Conservation (phyloP, 2,888 invertebrate genomes). For the Tricholauxania praeusta region DNA sequence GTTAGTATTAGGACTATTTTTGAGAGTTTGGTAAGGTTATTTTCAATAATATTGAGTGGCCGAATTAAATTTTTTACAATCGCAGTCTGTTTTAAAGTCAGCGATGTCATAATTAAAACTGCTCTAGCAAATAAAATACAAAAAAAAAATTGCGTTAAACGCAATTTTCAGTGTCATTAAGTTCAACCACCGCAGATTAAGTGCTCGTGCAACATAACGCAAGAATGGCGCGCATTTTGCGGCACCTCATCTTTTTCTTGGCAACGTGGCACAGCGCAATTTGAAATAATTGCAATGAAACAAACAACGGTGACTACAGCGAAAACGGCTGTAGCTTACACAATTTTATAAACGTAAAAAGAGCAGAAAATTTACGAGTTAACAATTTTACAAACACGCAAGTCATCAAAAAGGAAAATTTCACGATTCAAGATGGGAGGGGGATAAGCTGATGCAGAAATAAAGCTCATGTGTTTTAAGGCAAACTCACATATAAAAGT, state of each 20-base stretch:
- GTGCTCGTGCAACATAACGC: neutral
- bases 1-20: too few relatives aligned
- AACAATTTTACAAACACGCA: constrained; percentile 16
- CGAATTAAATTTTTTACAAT: too few relatives aligned
- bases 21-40: too few relatives aligned
- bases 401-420: constrained; percentile 1
- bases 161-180: constrained; percentile 39
- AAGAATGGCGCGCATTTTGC: too few relatives aligned
- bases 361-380: constrained; percentile 13
- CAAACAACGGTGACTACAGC: neutral
- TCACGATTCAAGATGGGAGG: too few relatives aligned
- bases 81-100: too few relatives aligned
- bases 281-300: constrained; percentile 34
- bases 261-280: neutral
- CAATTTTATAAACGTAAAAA: constrained; percentile 20
- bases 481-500: too few relatives aligned
- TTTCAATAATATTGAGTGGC: too few relatives aligned
- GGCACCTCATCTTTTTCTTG: too few relatives aligned
- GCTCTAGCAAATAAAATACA: constrained; percentile 24
- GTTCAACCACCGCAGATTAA: constrained; percentile 27
- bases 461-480: too few relatives aligned
- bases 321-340: neutral
- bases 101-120: constrained; percentile 23
- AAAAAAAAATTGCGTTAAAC: constrained; percentile 27
- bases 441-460: too few relatives aligned